These are phyloP conservation scores for Serrognathus titanus DNA, from an alignment of 2,888 invertebrate species.

Conservation along the genomic window DNA sequence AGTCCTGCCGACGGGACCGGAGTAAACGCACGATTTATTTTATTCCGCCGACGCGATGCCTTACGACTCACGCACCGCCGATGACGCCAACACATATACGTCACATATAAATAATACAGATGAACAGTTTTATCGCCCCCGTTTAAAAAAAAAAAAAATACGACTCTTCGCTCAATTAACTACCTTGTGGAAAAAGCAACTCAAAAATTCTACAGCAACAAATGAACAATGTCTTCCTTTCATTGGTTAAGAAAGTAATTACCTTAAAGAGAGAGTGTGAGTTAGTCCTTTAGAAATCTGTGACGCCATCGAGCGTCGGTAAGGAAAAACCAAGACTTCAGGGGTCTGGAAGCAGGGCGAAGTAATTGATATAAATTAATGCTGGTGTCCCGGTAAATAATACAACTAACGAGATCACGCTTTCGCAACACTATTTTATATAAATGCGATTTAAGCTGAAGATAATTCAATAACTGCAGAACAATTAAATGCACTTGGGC, in stretches of 20 bases:
- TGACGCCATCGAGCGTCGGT: background rate
- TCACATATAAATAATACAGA: conserved; percentile 2
- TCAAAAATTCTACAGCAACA: no score
- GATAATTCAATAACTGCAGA: conserved; percentile 38
- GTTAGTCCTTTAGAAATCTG: background rate
- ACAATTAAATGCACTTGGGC: conserved; percentile 43
- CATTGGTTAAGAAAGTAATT: no score
- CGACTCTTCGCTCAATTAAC: no score
- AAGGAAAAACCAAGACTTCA: conserved; percentile 7
- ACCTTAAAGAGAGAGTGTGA: no score
- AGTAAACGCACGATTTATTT: conserved; percentile 39
- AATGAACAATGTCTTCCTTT: no score
- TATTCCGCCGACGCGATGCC: conserved; percentile 25
- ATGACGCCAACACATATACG: conserved; percentile 16
- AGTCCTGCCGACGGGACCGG: conserved; percentile 20
- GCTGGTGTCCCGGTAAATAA: conserved; percentile 44
- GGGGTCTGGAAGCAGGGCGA: conserved; percentile 19
- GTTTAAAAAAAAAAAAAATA: background rate
- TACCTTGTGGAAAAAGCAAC: no score
- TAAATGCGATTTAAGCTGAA: conserved; percentile 35
- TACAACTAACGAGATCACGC: conserved; percentile 43
- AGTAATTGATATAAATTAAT: conserved; percentile 47
- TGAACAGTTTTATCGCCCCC: background rate
- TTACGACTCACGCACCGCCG: conserved; percentile 29
- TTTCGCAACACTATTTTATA: conserved; percentile 33